A percentile compares a stretch with the other conserved stretches of the same genome.
Evolutionary conservation across 2,888 invertebrate genomes (phyloP).

Genomic region (Sesia apiformis): DNA sequence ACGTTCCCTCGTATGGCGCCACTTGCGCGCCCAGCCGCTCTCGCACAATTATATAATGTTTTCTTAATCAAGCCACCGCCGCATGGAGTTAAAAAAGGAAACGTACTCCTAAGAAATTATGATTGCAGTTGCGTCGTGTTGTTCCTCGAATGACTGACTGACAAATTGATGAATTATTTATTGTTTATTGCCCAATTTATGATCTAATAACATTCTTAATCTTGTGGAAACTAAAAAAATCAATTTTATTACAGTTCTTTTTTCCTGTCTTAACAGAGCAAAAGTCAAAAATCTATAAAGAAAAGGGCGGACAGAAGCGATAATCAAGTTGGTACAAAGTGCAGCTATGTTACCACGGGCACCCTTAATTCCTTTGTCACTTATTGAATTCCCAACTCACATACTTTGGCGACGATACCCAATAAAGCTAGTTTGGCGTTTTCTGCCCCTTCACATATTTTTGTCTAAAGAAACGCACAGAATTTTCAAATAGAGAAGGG

Average conservation of each 20-base stretch:
- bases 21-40: conserved; percentile 62
- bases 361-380: conserved; percentile 60
- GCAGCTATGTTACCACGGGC: conserved; percentile 34
- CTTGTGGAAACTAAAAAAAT: not conserved
- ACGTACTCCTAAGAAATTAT: conserved; percentile 31
- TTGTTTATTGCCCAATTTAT: conserved; percentile 5
- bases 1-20: conserved; percentile 65
- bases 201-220: conserved; percentile 2
- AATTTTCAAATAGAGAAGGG: conserved; percentile 56
- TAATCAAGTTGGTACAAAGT: conserved; percentile 21
- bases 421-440: conserved; percentile 64
- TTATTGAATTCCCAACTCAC: conserved; percentile 64
- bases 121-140: conserved; percentile 23
- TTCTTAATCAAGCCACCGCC: conserved; percentile 60
- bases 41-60: conserved; percentile 70
- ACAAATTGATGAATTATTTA: conserved; percentile 20
- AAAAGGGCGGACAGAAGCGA: too few species aligned
- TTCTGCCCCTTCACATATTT: conserved; percentile 52
- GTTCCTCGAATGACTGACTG: conserved; percentile 18
- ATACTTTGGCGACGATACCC: conserved; percentile 61
- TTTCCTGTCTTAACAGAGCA: too few species aligned
- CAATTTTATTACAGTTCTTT: too few species aligned
- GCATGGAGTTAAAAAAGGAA: conserved; percentile 47
- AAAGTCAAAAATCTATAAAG: too few species aligned
- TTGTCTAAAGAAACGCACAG: conserved; percentile 51